These are phyloP conservation scores for Tinamus major DNA, from an alignment of 2,797 vertebrate species.

Conservation along the genomic window DNA sequence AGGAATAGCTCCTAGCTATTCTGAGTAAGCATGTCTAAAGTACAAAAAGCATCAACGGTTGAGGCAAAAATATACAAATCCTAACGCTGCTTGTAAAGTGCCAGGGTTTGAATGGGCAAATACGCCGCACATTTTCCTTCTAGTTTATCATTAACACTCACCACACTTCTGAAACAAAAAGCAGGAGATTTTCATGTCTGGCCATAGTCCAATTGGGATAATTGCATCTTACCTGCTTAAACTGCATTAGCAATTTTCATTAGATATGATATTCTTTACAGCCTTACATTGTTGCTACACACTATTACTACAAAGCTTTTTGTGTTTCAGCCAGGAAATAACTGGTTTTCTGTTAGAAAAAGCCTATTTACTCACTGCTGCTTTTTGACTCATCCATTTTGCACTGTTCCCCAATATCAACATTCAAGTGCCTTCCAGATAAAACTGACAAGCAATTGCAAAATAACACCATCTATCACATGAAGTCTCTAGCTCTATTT, in stretches of 20 bases:
- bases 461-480: not conserved
- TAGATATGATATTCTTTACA: slow-evolving; percentile 18
- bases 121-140: not conserved
- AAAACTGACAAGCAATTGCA: not conserved
- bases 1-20: not conserved
- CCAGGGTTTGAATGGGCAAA: not conserved
- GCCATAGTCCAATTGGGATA: not conserved
- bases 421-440: not conserved
- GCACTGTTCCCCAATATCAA: not conserved
- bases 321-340: not conserved
- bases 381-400: not conserved
- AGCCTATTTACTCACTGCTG: not conserved
- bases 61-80: not conserved
- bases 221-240: slow-evolving; percentile 38
- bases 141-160: not conserved
- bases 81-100: not conserved
- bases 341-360: not conserved
- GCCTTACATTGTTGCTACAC: not conserved
- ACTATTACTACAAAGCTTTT: not conserved
- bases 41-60: not conserved
- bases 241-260: slow-evolving; percentile 44
- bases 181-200: not conserved
- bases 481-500: not conserved
- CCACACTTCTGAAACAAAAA: not conserved
- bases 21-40: not conserved